phyloP scores from a whole-genome alignment of 2,888 invertebrate genomes.

The Thecocarcelia acutangulata region DNA sequence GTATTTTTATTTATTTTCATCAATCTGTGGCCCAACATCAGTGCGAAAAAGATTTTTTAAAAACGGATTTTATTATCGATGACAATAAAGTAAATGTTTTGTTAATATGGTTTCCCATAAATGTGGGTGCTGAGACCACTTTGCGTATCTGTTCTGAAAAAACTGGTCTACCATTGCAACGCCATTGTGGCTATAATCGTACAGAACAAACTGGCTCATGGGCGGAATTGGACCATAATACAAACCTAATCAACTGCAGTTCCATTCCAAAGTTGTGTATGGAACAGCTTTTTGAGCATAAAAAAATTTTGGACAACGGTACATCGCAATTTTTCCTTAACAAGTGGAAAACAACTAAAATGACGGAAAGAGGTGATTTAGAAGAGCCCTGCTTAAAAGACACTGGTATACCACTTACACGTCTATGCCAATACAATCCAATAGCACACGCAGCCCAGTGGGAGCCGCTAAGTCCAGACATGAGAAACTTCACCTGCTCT shows the following conservation, averaged over 20 bases:
- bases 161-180: conserved; percentile 50
- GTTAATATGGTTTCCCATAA: conserved; percentile 53
- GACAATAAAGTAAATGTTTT: conserved; percentile 9
- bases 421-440: conserved; percentile 33
- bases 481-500: conserved; percentile 40
- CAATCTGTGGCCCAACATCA: not conserved
- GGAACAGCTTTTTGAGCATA: conserved; percentile 40
- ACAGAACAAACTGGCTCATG: not conserved
- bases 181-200: conserved; percentile 43
- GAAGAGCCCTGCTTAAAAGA: conserved; percentile 42
- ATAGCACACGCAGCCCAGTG: conserved; percentile 4
- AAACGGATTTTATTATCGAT: not conserved
- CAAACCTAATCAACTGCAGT: conserved; percentile 37
- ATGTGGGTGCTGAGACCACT: conserved; percentile 9
- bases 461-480: conserved; percentile 27
- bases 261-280: conserved; percentile 1
- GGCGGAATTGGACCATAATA: conserved; percentile 16
- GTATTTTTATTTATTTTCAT: not conserved
- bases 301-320: conserved; percentile 35
- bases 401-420: conserved; percentile 33
- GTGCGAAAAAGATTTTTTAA: conserved; percentile 50
- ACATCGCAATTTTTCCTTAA: not conserved
- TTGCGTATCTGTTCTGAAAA: conserved; percentile 35
- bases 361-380: conserved; percentile 26
- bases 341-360: conserved; percentile 40